Evolutionary conservation across 2,888 invertebrate genomes (phyloP), one percentile per base, ranked within the genome.

Genomic region (Dryococelus australis): DNA sequence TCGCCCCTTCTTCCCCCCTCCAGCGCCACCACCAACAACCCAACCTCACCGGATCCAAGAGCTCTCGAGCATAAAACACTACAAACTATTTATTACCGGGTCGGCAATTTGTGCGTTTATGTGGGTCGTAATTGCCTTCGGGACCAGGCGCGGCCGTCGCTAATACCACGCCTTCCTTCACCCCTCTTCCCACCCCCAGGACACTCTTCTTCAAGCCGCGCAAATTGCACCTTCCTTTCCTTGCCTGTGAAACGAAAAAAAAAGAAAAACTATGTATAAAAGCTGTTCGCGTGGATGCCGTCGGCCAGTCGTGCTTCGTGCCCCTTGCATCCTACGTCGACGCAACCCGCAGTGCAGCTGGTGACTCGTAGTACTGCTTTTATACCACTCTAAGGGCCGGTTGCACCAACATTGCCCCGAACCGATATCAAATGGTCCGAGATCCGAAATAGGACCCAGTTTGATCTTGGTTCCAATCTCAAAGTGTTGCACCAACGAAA

Each of bases 91-190:
- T 86, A 86, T 86, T 86, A 86, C 79, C 35, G 78, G 28, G 51
- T 27, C 43, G 51, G 81, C 81, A 86, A 88, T 88, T 65, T 87
- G 86, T 86, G 85, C 86, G 53, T 88, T 88, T 87, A 88, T 86
- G 80, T 65, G 65, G 65, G n/a, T 8, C 65, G 65, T 65, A 65
- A 65, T 65, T 65, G 65, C 65, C 65, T 65, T 65, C 65, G 65
- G 65, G 65, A 65, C 65, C 65, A 1, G 8, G 65, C n/a, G 65
- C 65, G 65, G 20, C 65, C 65, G 65, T 65, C 65, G 65, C 65
- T 65, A 65, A 65, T 65, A 20, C 65, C n/a, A 16, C 65, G 8
- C 20, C 65, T 20, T 24, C 65, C 65, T 16, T 20, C 6, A 1
- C 65, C n/a, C 65, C 6, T 8, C 65, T 24, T 6, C 65, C 65